Evolutionary conservation across 92 coral and sea anemone genomes (phyloP), one percentile per base, ranked within the genome.

Genomic region (Isaurus tuberculatus): DNA sequence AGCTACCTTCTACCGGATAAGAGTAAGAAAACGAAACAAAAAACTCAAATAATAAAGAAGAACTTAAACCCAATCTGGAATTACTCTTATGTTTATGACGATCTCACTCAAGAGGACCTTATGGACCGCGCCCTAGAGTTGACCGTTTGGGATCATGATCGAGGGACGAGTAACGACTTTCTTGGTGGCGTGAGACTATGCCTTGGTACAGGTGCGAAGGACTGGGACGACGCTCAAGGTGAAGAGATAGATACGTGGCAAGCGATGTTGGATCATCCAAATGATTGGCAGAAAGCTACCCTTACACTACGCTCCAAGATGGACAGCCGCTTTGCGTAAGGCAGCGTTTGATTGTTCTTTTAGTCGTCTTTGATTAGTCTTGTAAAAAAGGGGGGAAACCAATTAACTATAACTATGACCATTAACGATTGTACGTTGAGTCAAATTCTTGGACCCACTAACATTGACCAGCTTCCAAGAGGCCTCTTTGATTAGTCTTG

Each of bases 91-190:
- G 89, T 85, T 6, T 97, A 97, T 86, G 99, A 92, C 36, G 86
- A 94, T 85, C 79, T 88, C 26, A 73, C 95, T 15, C 79, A 77
- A 8, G 98, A 94, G 46, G 94, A 92, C 74, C 97, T 97, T 26
- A 81, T 90, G 95, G 94, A 97, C 90, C 95, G 92, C 72, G 96
- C 88, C 90, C 83, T 97, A 81, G 99, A 97, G 86, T 91, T 97
- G 89, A 94, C 99, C 78, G 96, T 96, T 84, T 97, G 99, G 99
- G 99, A 97, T 90, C 91, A 86, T 79, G 99, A 97, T 89, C 88
- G 99, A 70, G 99, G 99, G 34, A 65, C 94, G 32, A 97, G 97
- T 72, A 97, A 97, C 84, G 95, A 91, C 88, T 97, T 97, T 86
- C 92, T 97, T 26, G 99, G 99, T 27, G 99, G 99, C 58, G 83